Evolutionary conservation across 2,113 vertebrate species (phyloP).

Genomic region (Misgurnus anguillicaudatus): DNA sequence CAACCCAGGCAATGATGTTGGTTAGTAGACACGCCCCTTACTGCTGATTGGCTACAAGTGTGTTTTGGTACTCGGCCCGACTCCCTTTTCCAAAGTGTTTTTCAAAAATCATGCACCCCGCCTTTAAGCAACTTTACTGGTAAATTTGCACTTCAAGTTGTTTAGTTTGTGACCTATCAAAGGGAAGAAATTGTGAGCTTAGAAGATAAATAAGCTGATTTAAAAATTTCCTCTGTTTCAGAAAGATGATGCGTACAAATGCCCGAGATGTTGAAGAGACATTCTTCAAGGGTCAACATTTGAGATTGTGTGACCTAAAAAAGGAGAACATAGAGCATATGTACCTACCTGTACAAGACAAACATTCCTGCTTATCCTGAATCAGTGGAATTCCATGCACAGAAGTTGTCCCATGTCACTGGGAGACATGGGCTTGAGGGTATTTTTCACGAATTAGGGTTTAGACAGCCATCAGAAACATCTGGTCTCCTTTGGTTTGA

Average conservation of each 20-base stretch:
- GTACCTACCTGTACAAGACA: background rate
- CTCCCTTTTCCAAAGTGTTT: no score
- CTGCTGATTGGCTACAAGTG: no score
- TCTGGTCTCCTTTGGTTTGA: background rate
- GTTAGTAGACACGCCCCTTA: no score
- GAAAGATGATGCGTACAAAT: background rate
- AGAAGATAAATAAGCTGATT: no score
- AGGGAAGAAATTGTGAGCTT: no score
- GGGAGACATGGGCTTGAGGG: background rate
- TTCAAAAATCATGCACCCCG: no score
- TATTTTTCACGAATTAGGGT: conserved; percentile 13
- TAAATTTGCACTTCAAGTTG: no score
- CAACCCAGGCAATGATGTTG: no score
- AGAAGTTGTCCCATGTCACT: conserved; percentile 42
- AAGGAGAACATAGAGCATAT: fast-evolving
- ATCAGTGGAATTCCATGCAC: background rate
- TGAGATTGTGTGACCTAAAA: conserved; percentile 19
- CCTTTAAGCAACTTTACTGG: no score
- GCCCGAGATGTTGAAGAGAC: background rate
- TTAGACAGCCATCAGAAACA: background rate
- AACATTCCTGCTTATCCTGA: conserved; percentile 29
- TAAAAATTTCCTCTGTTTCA: conserved; percentile 18
- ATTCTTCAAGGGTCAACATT: background rate
- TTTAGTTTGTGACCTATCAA: no score
- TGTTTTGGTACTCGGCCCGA: no score